Percentiles rank a stretch among this genome's conserved stretches.
These are phyloP conservation scores for Euglossa dilemma DNA, from an alignment of 1,140 invertebrate species.

Conservation along the genomic window DNA sequence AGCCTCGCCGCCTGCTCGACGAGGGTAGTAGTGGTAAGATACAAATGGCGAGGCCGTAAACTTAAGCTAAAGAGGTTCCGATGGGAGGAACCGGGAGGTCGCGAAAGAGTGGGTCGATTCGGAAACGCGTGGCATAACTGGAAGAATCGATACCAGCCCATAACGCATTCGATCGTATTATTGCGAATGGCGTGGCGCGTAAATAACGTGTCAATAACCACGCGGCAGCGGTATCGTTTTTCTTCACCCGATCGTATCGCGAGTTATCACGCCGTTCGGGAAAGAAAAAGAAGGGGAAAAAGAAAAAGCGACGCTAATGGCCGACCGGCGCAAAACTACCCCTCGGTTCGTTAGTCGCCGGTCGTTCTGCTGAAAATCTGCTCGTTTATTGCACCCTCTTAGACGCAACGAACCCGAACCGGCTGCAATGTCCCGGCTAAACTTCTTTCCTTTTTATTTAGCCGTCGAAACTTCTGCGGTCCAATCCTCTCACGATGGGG, in stretches of 20 bases:
- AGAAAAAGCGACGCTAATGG: slow-evolving; percentile 54
- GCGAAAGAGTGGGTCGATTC: background rate
- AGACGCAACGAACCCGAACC: slow-evolving; percentile 66
- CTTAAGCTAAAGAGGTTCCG: background rate
- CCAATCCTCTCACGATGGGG: slow-evolving; percentile 15
- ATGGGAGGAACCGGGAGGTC: background rate
- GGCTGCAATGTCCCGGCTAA: slow-evolving; percentile 39
- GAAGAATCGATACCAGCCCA: background rate
- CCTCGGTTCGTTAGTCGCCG: slow-evolving; percentile 63
- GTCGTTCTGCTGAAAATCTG: slow-evolving; percentile 66
- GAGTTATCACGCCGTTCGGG: slow-evolving; percentile 43
- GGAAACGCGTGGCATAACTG: background rate
- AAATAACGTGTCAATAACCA: slow-evolving; percentile 30
- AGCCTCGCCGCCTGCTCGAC: too few relatives aligned
- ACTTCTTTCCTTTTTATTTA: slow-evolving; percentile 62
- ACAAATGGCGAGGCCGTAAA: too few relatives aligned
- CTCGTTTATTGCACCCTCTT: slow-evolving; percentile 69
- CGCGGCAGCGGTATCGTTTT: background rate
- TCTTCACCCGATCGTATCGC: slow-evolving; percentile 23
- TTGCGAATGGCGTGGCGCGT: background rate
- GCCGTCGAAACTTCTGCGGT: slow-evolving; percentile 58
- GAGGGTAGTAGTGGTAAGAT: background rate
- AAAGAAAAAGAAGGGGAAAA: background rate
- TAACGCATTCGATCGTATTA: background rate
- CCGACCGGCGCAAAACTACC: slow-evolving; percentile 47